These are phyloP conservation scores for Agraylea sexmaculata DNA, from an alignment of 1,140 invertebrate genomes.

Conservation along the genomic window DNA sequence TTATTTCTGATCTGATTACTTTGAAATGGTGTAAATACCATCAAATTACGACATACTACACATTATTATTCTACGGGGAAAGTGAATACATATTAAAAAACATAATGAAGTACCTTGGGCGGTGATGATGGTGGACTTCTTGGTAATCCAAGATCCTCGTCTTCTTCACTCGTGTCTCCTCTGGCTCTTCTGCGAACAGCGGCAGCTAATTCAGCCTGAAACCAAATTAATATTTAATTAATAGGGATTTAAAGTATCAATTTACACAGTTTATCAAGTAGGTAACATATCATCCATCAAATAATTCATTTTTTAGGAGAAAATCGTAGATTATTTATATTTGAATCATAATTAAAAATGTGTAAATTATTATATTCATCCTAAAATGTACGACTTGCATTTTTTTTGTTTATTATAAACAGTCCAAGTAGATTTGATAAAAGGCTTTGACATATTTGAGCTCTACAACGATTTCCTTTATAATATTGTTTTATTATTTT, in stretches of 20 bases:
- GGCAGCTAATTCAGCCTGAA: constrained; percentile 50
- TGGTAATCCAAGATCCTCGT: constrained; percentile 51
- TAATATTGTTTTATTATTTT: no score
- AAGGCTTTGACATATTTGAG: no score
- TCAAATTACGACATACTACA: no score
- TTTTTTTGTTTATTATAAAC: no score
- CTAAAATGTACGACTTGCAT: no score
- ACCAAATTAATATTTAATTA: constrained; percentile 18
- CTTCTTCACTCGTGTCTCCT: constrained; percentile 44
- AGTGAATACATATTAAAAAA: background rate
- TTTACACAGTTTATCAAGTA: no score
- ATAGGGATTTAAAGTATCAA: background rate
- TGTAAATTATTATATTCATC: no score
- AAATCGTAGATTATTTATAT: background rate
- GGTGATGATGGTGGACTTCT: constrained; percentile 47
- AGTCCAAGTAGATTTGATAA: no score
- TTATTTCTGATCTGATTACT: no score
- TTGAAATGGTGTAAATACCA: no score
- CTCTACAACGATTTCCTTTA: no score
- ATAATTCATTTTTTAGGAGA: background rate
- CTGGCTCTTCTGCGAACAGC: constrained; percentile 41
- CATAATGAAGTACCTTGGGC: constrained; percentile 38
- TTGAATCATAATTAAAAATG: background rate
- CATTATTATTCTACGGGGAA: no score
- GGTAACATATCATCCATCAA: background rate